Evolutionary conservation across 2,797 vertebrate species (phyloP), one percentile per base, ranked within the genome.

Genomic region (Fratercula arctica): DNA sequence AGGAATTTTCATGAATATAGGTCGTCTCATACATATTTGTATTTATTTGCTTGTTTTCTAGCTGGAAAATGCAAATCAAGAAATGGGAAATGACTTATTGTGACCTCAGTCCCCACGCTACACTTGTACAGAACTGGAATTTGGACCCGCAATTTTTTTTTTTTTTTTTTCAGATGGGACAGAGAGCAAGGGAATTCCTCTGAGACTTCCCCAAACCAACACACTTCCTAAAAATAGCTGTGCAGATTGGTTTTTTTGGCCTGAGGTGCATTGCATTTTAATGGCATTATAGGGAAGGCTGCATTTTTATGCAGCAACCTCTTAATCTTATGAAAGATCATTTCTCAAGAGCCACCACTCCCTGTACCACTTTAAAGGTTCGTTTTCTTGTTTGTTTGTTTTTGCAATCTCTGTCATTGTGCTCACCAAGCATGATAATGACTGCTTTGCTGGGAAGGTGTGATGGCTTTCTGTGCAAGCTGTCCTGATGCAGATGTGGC

Each of bases 321-420:
- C 87, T 63, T 83, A 21, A 96, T 85, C 91, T 85, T 39, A 11
- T 15, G 75, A n/a, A 59, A 88, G 91, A 79, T 90, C 48, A 16
- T 79, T 88, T 90, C 89, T 92, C 63, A 79, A 68, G 79, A 64
- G 35, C 68, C 76, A 76, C 89, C 35, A 43, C 87, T 90, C 93
- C 91, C 80, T 33, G 45, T 54, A 43, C 67, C 83, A 70, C 91
- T 90, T 87, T 25, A 78, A 91, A 84, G 70, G 72, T 63, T 72
- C 26, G 0, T 75, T 75, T 53, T 66, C 72, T 16, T 72, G 63
- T 88, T 72, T 74, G 61, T 70, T 89, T 96, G 80, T 90, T 82
- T 85, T 72, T 75, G 76, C 80, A 67, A 21, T 67, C 83, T 54
- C 87, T 78, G 87, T 14, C 72, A 21, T 50, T 82, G 89, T 68